Conservation (phyloP, 2,888 invertebrate species). For the Microctonus aethiopoides region DNA sequence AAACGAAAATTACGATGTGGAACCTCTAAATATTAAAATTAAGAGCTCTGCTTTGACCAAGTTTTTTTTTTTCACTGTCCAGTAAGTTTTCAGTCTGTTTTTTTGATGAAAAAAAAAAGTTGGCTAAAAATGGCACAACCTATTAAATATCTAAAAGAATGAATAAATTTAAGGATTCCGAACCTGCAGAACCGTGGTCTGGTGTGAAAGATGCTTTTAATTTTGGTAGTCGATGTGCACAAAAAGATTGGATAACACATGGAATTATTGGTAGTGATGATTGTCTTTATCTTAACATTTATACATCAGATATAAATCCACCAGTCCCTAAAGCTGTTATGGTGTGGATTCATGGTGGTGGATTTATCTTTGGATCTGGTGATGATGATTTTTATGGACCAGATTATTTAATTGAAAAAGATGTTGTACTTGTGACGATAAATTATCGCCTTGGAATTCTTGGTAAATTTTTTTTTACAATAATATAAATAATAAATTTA, state of each 20-base stretch:
- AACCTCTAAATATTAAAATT: no score
- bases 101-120: no score
- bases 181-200: constrained; percentile 51
- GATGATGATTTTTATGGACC: constrained; percentile 51
- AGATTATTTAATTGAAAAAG: constrained; percentile 55
- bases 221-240: constrained; percentile 46
- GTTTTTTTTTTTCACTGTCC: no score
- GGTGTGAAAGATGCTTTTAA: constrained; percentile 48
- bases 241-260: constrained; percentile 33
- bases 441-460: constrained; percentile 57
- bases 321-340: constrained; percentile 47
- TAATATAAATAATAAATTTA: background rate
- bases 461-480: constrained; percentile 42
- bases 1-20: no score
- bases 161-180: no score
- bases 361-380: constrained; percentile 47
- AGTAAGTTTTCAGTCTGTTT: no score
- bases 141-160: no score
- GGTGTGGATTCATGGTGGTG: constrained; percentile 60
- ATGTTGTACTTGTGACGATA: constrained; percentile 56
- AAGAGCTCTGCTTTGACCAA: no score
- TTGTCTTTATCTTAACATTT: constrained; percentile 59
- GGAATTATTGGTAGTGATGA: constrained; percentile 51
- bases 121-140: no score
- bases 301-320: constrained; percentile 27